A percentile compares a stretch with the other conserved stretches of the same genome.
phyloP scores from a whole-genome alignment of 1,140 invertebrate species.

The Tachypleus tridentatus region DNA sequence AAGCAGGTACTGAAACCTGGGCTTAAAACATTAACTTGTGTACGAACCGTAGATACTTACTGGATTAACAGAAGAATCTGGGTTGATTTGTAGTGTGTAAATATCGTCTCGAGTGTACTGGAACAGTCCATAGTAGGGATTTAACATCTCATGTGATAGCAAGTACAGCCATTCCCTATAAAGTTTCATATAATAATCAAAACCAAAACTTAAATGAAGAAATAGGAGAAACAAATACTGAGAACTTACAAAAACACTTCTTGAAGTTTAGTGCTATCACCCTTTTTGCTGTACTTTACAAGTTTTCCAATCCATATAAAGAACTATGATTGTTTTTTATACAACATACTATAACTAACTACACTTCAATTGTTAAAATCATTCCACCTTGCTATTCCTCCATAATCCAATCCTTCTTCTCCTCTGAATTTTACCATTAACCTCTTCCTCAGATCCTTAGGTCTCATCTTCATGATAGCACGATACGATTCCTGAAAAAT shows the following conservation, averaged over 20 bases:
- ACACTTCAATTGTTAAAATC: too few species aligned
- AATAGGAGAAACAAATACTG: too few species aligned
- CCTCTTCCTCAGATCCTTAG: constrained; percentile 91
- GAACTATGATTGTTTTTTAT: too few species aligned
- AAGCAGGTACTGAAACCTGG: too few species aligned
- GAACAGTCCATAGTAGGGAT: constrained; percentile 93
- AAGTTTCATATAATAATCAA: too few species aligned
- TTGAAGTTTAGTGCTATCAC: too few species aligned
- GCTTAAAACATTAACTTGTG: too few species aligned
- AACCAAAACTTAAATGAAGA: too few species aligned
- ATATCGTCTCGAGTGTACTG: constrained; percentile 93
- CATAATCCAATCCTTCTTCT: constrained; percentile 93
- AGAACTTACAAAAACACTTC: too few species aligned
- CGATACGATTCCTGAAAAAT: constrained; percentile 55
- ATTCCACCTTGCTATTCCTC: constrained; percentile 57
- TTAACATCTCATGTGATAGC: constrained; percentile 88
- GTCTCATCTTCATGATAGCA: constrained; percentile 90
- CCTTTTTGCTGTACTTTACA: too few species aligned
- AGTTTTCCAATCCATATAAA: too few species aligned
- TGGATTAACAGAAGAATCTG: constrained; percentile 67
- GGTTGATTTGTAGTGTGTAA: constrained; percentile 92
- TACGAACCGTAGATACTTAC: constrained; percentile 35
- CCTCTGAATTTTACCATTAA: constrained; percentile 93
- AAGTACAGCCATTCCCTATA: constrained; percentile 86
- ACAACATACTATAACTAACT: too few species aligned